Evolutionary conservation across 2,888 invertebrate species (phyloP).

Genomic region (Dione juno): DNA sequence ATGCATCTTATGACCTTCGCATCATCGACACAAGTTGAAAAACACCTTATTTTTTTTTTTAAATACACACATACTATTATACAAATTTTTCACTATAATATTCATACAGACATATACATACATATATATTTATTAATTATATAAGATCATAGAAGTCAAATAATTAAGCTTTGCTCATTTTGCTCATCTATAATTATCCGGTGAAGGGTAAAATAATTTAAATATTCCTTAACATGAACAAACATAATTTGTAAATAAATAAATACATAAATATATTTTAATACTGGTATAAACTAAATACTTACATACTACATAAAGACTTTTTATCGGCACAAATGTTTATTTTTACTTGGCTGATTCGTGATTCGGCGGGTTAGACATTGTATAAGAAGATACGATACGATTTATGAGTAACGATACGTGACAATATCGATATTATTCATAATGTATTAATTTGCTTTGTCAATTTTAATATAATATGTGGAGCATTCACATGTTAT

Average conservation of each 20-base stretch:
- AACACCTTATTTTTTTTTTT: conserved; percentile 3
- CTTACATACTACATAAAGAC: not conserved
- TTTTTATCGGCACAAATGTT: not conserved
- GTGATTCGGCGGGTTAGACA: not conserved
- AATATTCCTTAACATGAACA: not conserved
- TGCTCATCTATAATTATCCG: not conserved
- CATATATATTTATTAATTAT: not conserved
- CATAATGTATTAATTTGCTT: too few relatives aligned
- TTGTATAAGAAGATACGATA: not conserved
- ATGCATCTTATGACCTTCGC: conserved; percentile 3
- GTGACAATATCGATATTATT: not conserved
- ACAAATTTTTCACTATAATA: too few relatives aligned
- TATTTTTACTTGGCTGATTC: not conserved
- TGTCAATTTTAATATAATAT: too few relatives aligned
- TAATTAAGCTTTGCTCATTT: not conserved
- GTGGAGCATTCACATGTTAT: too few relatives aligned
- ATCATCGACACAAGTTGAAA: conserved; percentile 8
- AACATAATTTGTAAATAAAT: not conserved
- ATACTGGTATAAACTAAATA: not conserved
- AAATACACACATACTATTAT: too few relatives aligned
- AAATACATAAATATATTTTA: not conserved
- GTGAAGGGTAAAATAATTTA: not conserved
- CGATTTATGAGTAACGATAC: too few relatives aligned
- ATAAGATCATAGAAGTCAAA: not conserved
- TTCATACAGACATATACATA: not conserved